Conservation (phyloP, 2,113 vertebrate genomes). For the Catagonus wagneri region DNA sequence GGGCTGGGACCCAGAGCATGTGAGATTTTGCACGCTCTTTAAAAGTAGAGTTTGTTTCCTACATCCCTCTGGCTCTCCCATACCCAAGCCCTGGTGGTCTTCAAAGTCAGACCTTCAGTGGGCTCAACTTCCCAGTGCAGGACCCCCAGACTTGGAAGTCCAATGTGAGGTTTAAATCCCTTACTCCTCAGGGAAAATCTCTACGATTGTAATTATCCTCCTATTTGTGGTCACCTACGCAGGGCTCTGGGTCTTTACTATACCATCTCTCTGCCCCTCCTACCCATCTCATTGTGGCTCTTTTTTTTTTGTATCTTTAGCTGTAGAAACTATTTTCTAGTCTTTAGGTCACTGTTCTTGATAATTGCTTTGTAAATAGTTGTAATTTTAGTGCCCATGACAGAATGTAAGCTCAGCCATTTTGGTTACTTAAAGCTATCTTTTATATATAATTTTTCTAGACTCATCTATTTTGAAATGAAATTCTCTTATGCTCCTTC, state of each 20-base stretch:
- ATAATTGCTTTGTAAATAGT: no score
- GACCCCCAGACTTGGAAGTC: not conserved
- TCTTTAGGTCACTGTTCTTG: no score
- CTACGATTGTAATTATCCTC: not conserved
- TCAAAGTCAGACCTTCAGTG: not conserved
- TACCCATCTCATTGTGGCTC: not conserved
- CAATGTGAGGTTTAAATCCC: not conserved
- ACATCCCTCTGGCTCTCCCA: not conserved
- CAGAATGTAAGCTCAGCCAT: no score
- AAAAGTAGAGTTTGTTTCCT: not conserved
- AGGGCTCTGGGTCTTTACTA: not conserved
- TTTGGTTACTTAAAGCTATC: not conserved
- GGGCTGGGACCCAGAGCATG: not conserved
- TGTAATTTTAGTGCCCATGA: no score
- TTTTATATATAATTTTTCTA: not conserved
- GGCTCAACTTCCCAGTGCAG: not conserved
- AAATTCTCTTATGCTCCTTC: not conserved
- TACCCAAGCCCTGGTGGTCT: not conserved
- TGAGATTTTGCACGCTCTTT: not conserved
- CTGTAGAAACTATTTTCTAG: not conserved
- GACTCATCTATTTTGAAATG: not conserved
- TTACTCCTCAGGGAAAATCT: not conserved
- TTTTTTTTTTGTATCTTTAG: not conserved
- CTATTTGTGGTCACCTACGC: not conserved
- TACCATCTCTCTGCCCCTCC: not conserved